Evolutionary conservation across 1,140 invertebrate genomes (phyloP).

Genomic region (Pseudobourletiella spinata): DNA sequence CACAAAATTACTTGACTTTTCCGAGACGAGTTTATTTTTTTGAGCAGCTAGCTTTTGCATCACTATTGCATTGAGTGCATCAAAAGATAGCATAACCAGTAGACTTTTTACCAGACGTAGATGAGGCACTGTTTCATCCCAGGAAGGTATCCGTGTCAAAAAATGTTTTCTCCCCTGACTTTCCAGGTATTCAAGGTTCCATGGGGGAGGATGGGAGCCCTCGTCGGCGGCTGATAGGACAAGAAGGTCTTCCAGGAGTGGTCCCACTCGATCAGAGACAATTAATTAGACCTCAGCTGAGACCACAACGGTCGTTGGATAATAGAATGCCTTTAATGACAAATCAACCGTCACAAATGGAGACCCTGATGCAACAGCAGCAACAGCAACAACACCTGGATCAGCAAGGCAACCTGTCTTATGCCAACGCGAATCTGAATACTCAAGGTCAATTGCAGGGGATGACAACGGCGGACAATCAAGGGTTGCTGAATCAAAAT

Average conservation of each 20-base stretch:
- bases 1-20: too few species aligned
- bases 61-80: too few species aligned
- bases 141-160: too few species aligned
- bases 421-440: conserved; percentile 9
- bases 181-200: conserved; percentile 31
- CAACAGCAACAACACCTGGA: background rate
- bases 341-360: background rate
- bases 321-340: conserved; percentile 29
- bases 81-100: too few species aligned
- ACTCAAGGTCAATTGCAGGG: background rate
- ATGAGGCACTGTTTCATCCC: too few species aligned
- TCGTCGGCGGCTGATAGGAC: conserved; percentile 25
- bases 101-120: too few species aligned
- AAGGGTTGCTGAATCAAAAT: conserved; percentile 16
- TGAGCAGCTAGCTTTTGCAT: too few species aligned
- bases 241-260: conserved; percentile 19
- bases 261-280: conserved; percentile 15
- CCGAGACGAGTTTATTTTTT: too few species aligned
- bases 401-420: conserved; percentile 11
- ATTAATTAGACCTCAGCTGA: conserved; percentile 22
- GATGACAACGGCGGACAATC: background rate
- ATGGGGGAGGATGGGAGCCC: conserved; percentile 23
- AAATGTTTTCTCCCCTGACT: background rate
- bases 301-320: conserved; percentile 35
- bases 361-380: background rate